phyloP scores from a whole-genome alignment of 2,888 invertebrate genomes.

The Pyrrhia umbra region DNA sequence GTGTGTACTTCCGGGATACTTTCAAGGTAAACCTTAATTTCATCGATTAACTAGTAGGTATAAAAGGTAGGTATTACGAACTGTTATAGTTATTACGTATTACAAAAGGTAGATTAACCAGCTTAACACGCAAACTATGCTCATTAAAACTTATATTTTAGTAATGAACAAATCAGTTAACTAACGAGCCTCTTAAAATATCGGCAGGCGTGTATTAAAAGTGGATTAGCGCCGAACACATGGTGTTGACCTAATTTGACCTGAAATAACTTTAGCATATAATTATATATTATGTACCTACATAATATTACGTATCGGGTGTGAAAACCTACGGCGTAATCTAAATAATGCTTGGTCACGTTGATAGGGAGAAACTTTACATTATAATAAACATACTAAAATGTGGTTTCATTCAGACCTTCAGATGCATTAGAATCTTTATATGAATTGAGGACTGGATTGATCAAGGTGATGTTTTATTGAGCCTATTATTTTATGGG shows the following conservation, averaged over 20 bases:
- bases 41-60: constrained; percentile 10
- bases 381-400: constrained; percentile 35
- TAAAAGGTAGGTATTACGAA: no score
- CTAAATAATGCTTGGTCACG: constrained; percentile 38
- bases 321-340: constrained; percentile 20
- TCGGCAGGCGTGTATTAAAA: constrained; percentile 12
- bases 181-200: constrained; percentile 22
- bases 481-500: constrained; percentile 16
- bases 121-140: background rate
- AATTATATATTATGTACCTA: constrained; percentile 7
- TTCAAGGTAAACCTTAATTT: constrained; percentile 25
- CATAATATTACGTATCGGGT: background rate
- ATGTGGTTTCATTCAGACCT: constrained; percentile 32
- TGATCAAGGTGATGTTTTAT: constrained; percentile 39
- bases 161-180: background rate
- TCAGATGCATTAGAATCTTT: constrained; percentile 28
- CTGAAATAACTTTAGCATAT: constrained; percentile 33
- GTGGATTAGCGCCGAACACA: constrained; percentile 31
- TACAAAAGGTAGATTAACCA: background rate
- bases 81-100: background rate
- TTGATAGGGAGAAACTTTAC: constrained; percentile 8
- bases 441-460: constrained; percentile 23
- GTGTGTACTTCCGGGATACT: background rate
- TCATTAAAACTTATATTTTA: background rate
- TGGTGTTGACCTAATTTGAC: constrained; percentile 50